These are phyloP conservation scores for Corythoichthys haematopterus DNA, from an alignment of 2,113 vertebrate species.

Conservation along the genomic window DNA sequence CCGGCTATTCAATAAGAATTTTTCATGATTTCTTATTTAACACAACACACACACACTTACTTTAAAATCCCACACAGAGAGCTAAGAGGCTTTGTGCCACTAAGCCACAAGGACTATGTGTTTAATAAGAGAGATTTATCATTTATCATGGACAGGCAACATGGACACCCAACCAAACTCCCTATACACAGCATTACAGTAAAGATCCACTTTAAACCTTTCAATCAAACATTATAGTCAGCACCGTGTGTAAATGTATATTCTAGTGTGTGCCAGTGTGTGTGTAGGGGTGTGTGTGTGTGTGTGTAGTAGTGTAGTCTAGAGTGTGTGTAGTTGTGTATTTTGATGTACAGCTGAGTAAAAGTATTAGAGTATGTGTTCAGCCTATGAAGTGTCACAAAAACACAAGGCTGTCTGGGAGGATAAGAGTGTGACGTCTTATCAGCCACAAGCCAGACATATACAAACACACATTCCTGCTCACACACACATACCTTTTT, in stretches of 20 bases:
- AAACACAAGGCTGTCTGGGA: constrained; percentile 42
- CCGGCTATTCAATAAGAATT: neutral
- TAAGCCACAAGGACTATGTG: constrained; percentile 37
- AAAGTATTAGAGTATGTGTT: neutral
- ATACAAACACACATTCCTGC: constrained; percentile 19
- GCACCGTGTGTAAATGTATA: neutral
- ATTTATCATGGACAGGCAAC: constrained; percentile 33
- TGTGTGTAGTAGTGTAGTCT: neutral
- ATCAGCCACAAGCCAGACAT: constrained; percentile 51
- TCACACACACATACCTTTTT: neutral
- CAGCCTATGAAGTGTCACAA: constrained; percentile 33
- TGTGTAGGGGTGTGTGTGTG: too few relatives aligned
- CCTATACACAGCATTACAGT: constrained; percentile 7
- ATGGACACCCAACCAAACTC: constrained; percentile 14
- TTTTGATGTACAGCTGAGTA: constrained; percentile 1
- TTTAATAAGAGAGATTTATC: constrained; percentile 44
- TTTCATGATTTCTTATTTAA: neutral
- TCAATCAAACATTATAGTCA: constrained; percentile 11
- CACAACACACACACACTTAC: neutral
- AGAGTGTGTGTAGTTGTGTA: neutral
- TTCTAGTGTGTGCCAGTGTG: neutral
- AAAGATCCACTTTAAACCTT: constrained; percentile 8
- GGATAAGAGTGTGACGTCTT: constrained; percentile 54
- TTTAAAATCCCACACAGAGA: constrained; percentile 7
- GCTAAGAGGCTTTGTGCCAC: constrained; percentile 32